A percentile compares a stretch with the other conserved stretches of the same genome.
phyloP scores from a whole-genome alignment of 2,888 invertebrate species.

The Eucriotettix oculatus region DNA sequence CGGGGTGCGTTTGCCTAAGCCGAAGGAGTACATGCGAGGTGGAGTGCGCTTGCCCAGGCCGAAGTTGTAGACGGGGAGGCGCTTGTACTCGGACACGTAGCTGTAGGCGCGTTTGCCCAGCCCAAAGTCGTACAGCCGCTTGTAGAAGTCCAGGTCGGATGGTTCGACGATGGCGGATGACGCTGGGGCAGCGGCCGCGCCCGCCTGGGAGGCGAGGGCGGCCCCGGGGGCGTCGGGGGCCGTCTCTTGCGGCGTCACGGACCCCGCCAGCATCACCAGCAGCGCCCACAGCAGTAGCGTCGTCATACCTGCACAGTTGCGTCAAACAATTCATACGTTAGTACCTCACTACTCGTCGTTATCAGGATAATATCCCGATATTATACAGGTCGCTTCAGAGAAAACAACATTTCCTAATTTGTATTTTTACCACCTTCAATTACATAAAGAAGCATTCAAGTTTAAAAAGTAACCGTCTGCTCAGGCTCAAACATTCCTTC shows the following conservation, averaged over 20 bases:
- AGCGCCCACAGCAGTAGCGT: background rate
- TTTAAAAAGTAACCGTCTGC: no score
- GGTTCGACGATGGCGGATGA: conserved; percentile 19
- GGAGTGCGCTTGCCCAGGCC: conserved; percentile 24
- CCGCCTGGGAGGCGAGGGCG: background rate
- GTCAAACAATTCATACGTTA: background rate
- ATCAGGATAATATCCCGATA: no score
- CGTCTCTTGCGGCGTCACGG: background rate
- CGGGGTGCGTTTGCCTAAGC: conserved; percentile 43
- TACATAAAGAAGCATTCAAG: no score
- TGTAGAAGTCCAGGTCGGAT: conserved; percentile 10
- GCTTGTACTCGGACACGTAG: conserved; percentile 45
- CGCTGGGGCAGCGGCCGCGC: conserved; percentile 4
- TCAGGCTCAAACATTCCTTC: no score
- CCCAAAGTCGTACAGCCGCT: conserved; percentile 11
- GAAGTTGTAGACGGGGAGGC: conserved; percentile 34
- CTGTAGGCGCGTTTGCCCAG: conserved; percentile 34
- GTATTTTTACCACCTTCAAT: no score
- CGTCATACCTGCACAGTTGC: background rate
- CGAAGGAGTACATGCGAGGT: conserved; percentile 46
- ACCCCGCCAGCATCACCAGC: conserved; percentile 17
- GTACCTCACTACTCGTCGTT: no score
- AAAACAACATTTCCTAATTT: no score
- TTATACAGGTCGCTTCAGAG: no score
- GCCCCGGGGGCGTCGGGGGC: background rate